These are phyloP conservation scores for Aelia acuminata DNA, from an alignment of 2,888 invertebrate species.

Conservation along the genomic window DNA sequence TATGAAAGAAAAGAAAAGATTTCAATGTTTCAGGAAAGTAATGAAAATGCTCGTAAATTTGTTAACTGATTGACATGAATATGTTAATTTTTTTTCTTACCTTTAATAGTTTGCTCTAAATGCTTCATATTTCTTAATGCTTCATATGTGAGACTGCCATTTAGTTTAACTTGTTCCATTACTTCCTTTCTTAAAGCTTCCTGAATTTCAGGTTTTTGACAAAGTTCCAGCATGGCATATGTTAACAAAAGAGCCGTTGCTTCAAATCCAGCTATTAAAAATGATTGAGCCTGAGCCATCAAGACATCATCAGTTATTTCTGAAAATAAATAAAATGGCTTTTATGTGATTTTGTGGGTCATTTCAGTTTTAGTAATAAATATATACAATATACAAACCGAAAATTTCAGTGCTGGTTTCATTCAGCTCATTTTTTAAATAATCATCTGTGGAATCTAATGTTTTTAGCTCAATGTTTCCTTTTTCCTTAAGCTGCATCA, in stretches of 20 bases:
- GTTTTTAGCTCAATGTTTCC: slow-evolving; percentile 41
- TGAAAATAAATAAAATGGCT: slow-evolving; percentile 60
- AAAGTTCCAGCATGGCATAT: slow-evolving; percentile 73
- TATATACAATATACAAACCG: not conserved
- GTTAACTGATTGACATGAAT: too few species aligned
- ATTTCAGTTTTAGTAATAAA: not conserved
- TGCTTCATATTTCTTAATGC: slow-evolving; percentile 74
- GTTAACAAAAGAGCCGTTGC: slow-evolving; percentile 76
- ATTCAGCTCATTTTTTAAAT: not conserved
- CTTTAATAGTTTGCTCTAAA: slow-evolving; percentile 73
- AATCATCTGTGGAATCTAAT: slow-evolving; percentile 31
- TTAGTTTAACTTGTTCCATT: slow-evolving; percentile 69
- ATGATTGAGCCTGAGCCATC: slow-evolving; percentile 73
- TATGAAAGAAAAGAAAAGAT: too few species aligned
- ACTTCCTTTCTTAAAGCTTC: slow-evolving; percentile 72
- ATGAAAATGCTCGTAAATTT: too few species aligned
- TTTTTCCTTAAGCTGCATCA: slow-evolving; percentile 50
- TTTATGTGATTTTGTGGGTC: not conserved
- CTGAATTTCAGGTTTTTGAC: slow-evolving; percentile 73
- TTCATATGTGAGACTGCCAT: slow-evolving; percentile 72
- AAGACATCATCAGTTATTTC: slow-evolving; percentile 72
- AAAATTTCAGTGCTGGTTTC: not conserved
- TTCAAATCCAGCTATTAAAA: slow-evolving; percentile 76
- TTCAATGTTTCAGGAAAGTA: too few species aligned
- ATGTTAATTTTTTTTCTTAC: too few species aligned